Base-by-base conservation (phyloP, 2,113 vertebrate genomes). In the Pterocles orientalis region DNA sequence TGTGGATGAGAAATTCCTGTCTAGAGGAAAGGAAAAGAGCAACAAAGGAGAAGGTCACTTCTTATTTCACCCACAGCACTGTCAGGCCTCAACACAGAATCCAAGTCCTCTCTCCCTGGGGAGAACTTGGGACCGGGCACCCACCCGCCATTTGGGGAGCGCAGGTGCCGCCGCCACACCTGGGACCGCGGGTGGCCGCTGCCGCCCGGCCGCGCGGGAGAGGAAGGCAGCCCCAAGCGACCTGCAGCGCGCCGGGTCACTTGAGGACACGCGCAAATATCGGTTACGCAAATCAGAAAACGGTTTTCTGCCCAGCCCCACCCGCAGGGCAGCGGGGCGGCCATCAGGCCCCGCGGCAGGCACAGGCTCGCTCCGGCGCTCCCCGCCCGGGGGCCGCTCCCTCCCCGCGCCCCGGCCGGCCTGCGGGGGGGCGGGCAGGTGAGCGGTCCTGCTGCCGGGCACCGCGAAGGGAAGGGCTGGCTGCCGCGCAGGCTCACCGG, bases 201-300 rank as follows among this genome's bases (percentile, higher is more conserved):
- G 36, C 33, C 36, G 7, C 78, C 47, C 51, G 6, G 24, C 64
- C 20, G 31, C 26, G 28, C 68, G 18, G 20, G 8, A 24, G 56
- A 25, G 43, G 71, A 53, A 39, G 39, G 77, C 34, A 78, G 69
- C 91, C 80, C 31, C 48, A 12, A 54, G 80, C 72, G 89, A 96
- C 91, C 96, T 80, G 91, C n/a, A 31, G 58, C 39, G 57, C 65
- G 31, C 54, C 45, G 60, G 91, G 91, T 96, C 95, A 65, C 45
- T 3, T 51, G 80, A 88, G 93, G 94, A 94, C 78, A 89, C 53
- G 86, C 2, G 54, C 16, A 56, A 66, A 69, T 61, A 58, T 11
- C 76, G 36, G 69, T 95, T 95, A 96, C 82, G 89, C 94, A 95
- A 90, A 94, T 29, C 81, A 34, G n/a, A 54, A 25, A 85, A 53